phyloP scores from a whole-genome alignment of 2,888 invertebrate species.

The Trichopria drosophilae region DNA sequence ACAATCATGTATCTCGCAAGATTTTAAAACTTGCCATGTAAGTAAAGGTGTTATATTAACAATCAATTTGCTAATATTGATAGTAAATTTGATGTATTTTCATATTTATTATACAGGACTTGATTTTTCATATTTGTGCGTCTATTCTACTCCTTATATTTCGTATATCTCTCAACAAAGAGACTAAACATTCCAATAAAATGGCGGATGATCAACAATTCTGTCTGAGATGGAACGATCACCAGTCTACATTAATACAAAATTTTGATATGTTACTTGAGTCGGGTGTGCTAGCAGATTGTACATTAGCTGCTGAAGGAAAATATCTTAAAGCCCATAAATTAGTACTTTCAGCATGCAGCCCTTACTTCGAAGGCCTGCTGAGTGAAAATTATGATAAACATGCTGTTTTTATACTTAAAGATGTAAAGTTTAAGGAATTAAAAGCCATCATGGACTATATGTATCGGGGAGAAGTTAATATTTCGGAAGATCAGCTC shows the following conservation, averaged over 20 bases:
- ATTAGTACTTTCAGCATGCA: slow-evolving; percentile 90
- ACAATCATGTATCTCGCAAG: too few relatives aligned
- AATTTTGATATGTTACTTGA: slow-evolving; percentile 89
- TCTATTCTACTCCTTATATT: too few relatives aligned
- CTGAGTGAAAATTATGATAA: slow-evolving; percentile 86
- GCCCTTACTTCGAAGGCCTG: slow-evolving; percentile 85
- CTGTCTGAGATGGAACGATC: slow-evolving; percentile 93
- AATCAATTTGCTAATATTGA: too few relatives aligned
- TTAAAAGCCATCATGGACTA: slow-evolving; percentile 90
- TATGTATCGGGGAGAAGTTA: slow-evolving; percentile 90
- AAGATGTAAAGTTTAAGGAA: slow-evolving; percentile 88
- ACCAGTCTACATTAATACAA: slow-evolving; percentile 87
- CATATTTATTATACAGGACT: too few relatives aligned
- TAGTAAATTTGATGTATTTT: too few relatives aligned
- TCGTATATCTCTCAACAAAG: too few relatives aligned
- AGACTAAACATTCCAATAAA: too few relatives aligned
- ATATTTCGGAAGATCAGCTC: slow-evolving; percentile 88
- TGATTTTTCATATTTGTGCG: too few relatives aligned
- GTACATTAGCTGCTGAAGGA: slow-evolving; percentile 90
- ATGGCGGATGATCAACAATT: slow-evolving; percentile 92
- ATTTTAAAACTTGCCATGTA: too few relatives aligned
- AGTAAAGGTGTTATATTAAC: too few relatives aligned
- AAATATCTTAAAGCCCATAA: slow-evolving; percentile 90
- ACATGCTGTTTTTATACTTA: slow-evolving; percentile 87
- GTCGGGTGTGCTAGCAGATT: slow-evolving; percentile 89